Evolutionary conservation across 2,888 invertebrate species (phyloP), one percentile per base, ranked within the genome.

Genomic region (Drosophila pseudotalamancana): DNA sequence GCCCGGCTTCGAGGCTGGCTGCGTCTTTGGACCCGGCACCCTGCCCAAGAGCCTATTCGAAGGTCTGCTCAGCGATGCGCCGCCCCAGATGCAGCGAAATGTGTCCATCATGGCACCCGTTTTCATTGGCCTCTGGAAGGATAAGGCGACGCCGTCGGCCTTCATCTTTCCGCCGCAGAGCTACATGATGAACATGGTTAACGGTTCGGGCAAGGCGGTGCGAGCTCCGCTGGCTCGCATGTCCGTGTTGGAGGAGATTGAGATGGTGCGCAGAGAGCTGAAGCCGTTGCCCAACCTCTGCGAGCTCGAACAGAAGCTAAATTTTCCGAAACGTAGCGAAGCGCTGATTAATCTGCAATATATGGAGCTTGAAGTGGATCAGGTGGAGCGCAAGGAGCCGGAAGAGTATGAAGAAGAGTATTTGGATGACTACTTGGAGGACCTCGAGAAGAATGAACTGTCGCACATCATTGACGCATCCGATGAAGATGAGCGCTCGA

Each of bases 1-100:
- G 8, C 25, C 46, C 3, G 66, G 66, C 21, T 66, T 65, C 6
- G 21, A 31, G 4, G 66, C 53, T 6, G 66, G 66, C 21, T 67
- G 66, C 18, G 53, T 67, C n/a, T 67, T 29, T 18, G 32, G 35
- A 0, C 48, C 57, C 1, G 48, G 25, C 25, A 8, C 43, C 1
- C 8, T 67, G 14, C 42, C 57, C 0, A 16, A 18, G 1, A 0
- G 0, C 2, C 2, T 45, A 3, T 51, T 34, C 25, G 4, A 8
- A 0, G 11, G 25, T 0, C 3, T 31, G n/a, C 27, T 65, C 2
- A 2, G 4, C 0, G 1, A 32, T 8, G 35, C 34, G 8, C 40
- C 27, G 37, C 19, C 40, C n/a, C 25, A 35, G 25, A 4, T 49
- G 12, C 18, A 27, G 11, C 46, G 18, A 14, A 29, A 39, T 25